Percentiles rank a stretch among this genome's conserved stretches.
These are phyloP conservation scores for Dermolepida albohirtum DNA, from an alignment of 2,888 invertebrate species.

Conservation along the genomic window DNA sequence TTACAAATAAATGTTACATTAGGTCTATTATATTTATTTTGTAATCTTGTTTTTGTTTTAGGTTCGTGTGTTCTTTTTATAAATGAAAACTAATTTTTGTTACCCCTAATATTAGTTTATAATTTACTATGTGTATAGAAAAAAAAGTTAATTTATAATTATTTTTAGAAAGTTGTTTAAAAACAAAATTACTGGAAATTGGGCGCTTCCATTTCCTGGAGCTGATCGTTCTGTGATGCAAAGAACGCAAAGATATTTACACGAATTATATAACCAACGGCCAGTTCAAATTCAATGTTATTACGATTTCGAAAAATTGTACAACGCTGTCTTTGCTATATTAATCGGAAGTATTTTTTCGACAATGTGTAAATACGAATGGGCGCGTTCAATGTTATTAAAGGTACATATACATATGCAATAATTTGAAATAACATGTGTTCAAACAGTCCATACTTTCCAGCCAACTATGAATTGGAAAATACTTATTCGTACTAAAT, in stretches of 20 bases:
- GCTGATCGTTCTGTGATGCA: constrained; percentile 85
- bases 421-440: not conserved
- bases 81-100: too few species aligned
- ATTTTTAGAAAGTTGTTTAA: constrained; percentile 47
- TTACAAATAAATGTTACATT: too few species aligned
- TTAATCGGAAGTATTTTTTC: constrained; percentile 73
- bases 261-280: constrained; percentile 74
- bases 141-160: too few species aligned
- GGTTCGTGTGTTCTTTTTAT: too few species aligned
- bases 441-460: too few species aligned
- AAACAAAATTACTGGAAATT: constrained; percentile 46
- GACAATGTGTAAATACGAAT: constrained; percentile 70
- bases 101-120: too few species aligned
- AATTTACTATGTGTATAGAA: too few species aligned
- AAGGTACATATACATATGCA: constrained; percentile 65
- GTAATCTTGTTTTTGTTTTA: too few species aligned
- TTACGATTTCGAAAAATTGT: constrained; percentile 65
- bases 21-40: too few species aligned
- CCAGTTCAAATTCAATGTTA: constrained; percentile 87
- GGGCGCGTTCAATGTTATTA: constrained; percentile 74
- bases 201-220: constrained; percentile 79
- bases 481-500: too few species aligned
- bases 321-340: constrained; percentile 66
- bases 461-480: too few species aligned
- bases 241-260: constrained; percentile 83